Base-by-base conservation (phyloP, 2,888 invertebrate species). In the Ochropleura leucogaster region DNA sequence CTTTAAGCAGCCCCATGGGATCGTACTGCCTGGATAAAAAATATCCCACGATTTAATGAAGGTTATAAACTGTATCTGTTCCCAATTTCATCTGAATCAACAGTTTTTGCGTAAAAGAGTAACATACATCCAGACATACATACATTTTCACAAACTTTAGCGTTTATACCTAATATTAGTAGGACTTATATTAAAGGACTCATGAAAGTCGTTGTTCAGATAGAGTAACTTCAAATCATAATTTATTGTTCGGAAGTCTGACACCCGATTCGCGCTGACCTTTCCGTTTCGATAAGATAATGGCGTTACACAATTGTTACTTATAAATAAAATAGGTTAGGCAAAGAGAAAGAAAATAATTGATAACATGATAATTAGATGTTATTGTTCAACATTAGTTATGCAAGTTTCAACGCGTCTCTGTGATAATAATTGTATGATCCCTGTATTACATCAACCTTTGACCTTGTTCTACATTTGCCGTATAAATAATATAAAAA, bases 281-380 rank as follows among this genome's bases (percentile, higher is more conserved):
- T 95, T 95, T 95, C 94, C 94, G 94, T 93, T 94, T 78, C 59
- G 95, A 95, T 95, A 94, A 95, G 95, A 95, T 95, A 95, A 83
- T 77, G 65, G 71, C 82, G 87, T 92, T 92, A 94, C 93, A 90
- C 93, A 94, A 93, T 87, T 83, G 74, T 83, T 88, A 87, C 83
- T 87, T 89, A 89, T 83, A 87, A 88, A 88, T 84, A 88, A 89
- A 86, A 85, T 89, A 83, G 88, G 90, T 90, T 90, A 88, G 85
- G 72, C 85, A 85, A 89, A 90, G 84, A 74, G 84, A 90, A 90
- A 90, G 89, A 90, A 90, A 89, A 86, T 83, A 85, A 76, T 79
- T 83, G 77, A 83, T 84, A 86, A 83, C 67, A 70, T 63, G 40
- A 68, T 74, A 68, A 62, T 78, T 79, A 74, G 53, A 57, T 79